A percentile compares a stretch with the other conserved stretches of the same genome.
phyloP scores from a whole-genome alignment of 2,888 invertebrate genomes.

The Pristionchus fissidentatus region DNA sequence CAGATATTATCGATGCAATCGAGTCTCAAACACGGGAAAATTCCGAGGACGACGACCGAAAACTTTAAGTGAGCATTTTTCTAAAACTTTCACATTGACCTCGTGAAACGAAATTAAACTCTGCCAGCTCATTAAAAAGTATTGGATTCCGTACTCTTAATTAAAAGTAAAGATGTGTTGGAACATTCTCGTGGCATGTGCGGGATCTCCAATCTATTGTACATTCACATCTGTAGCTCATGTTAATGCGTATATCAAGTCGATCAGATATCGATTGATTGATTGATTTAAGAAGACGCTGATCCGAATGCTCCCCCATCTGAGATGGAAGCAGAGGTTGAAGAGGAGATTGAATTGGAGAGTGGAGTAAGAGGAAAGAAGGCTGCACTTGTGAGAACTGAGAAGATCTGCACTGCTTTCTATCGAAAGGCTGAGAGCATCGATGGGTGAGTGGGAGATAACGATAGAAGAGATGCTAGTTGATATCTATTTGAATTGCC shows the following conservation, averaged over 20 bases:
- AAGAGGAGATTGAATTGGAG: background rate
- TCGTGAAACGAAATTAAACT: too few relatives aligned
- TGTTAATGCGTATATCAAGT: too few relatives aligned
- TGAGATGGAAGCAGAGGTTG: background rate
- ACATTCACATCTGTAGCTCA: too few relatives aligned
- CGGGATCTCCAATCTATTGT: too few relatives aligned
- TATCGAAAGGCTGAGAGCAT: conserved; percentile 60
- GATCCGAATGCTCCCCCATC: too few relatives aligned
- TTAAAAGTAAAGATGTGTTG: background rate
- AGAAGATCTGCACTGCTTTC: conserved; percentile 64
- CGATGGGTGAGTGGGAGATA: conserved; percentile 55
- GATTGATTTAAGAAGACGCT: too few relatives aligned
- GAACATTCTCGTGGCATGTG: background rate
- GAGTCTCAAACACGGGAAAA: conserved; percentile 30
- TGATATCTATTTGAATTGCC: too few relatives aligned
- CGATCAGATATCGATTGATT: too few relatives aligned
- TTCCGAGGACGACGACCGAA: background rate
- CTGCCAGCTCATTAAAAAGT: too few relatives aligned
- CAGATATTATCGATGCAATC: conserved; percentile 49
- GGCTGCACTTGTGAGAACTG: conserved; percentile 54
- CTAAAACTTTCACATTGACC: too few relatives aligned
- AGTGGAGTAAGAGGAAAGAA: background rate
- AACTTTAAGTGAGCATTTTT: background rate
- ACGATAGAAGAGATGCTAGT: background rate
- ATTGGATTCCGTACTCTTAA: background rate